Evolutionary conservation across 2,797 vertebrate genomes (phyloP).

Genomic region (Microctenopoma steveboyesi): DNA sequence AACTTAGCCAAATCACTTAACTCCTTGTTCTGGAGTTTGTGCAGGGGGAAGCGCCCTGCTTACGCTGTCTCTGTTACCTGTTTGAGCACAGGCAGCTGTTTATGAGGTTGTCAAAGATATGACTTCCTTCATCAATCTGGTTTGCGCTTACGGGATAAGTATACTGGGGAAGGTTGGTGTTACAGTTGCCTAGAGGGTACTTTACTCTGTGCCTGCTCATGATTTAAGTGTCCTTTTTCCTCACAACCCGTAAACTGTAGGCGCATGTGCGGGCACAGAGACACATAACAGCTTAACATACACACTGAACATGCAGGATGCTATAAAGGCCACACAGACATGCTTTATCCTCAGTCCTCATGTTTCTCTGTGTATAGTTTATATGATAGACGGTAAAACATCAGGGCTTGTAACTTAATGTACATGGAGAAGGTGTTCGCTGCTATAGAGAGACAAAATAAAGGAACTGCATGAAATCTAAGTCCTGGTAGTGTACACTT

Average conservation of each 20-base stretch:
- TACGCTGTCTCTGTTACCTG: conserved; percentile 54
- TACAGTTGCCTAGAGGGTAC: conserved; percentile 54
- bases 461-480: conserved; percentile 51
- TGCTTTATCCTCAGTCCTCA: conserved; percentile 43
- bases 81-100: conserved; percentile 52
- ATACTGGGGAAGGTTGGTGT: conserved; percentile 10
- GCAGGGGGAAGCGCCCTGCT: conserved; percentile 49
- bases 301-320: conserved; percentile 17
- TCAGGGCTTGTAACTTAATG: conserved; percentile 37
- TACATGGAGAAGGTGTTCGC: conserved; percentile 69
- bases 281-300: conserved; percentile 34
- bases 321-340: conserved; percentile 42
- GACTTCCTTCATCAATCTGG: conserved; percentile 59
- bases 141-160: conserved; percentile 47
- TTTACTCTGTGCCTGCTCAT: conserved; percentile 38
- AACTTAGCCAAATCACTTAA: conserved; percentile 53
- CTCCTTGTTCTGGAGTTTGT: conserved; percentile 44
- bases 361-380: conserved; percentile 43
- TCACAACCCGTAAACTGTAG: conserved; percentile 8
- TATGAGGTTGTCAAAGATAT: conserved; percentile 53
- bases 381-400: conserved; percentile 42
- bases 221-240: conserved; percentile 53
- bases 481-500: conserved; percentile 43
- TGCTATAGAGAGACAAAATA: conserved; percentile 54
- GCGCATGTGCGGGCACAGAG: conserved; percentile 11